A percentile compares a stretch with the other conserved stretches of the same genome.
phyloP scores from a whole-genome alignment of 2,888 invertebrate species.

The Lobophora halterata region DNA sequence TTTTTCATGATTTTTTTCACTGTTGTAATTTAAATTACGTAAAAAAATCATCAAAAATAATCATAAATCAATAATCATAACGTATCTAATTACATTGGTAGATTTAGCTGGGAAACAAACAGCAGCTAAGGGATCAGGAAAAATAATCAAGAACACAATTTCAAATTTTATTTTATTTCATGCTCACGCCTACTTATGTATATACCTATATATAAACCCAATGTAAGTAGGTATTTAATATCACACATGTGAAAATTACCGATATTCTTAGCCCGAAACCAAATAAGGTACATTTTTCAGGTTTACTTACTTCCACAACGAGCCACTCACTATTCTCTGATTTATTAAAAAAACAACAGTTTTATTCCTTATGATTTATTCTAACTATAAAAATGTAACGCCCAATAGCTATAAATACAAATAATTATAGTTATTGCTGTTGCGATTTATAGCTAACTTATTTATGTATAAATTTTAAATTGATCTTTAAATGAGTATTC shows the following conservation, averaged over 20 bases:
- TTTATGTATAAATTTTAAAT: slow-evolving; percentile 65
- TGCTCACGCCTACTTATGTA: slow-evolving; percentile 78
- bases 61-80: too few species aligned
- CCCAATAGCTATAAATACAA: slow-evolving; percentile 80
- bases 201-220: slow-evolving; percentile 72
- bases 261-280: slow-evolving; percentile 42
- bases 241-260: slow-evolving; percentile 74
- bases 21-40: slow-evolving; percentile 5
- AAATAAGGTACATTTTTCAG: slow-evolving; percentile 42
- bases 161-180: slow-evolving; percentile 56
- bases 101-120: too few species aligned
- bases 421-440: slow-evolving; percentile 80
- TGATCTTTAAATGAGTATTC: slow-evolving; percentile 77
- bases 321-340: slow-evolving; percentile 62
- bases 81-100: too few species aligned
- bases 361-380: slow-evolving; percentile 71
- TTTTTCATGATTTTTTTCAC: too few species aligned
- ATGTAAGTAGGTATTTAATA: slow-evolving; percentile 65
- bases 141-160: slow-evolving; percentile 16
- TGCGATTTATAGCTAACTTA: slow-evolving; percentile 48
- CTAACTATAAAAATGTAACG: slow-evolving; percentile 77
- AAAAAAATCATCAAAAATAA: slow-evolving; percentile 6
- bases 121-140: too few species aligned
- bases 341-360: slow-evolving; percentile 72
- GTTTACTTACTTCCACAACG: slow-evolving; percentile 51